Conservation (phyloP, 2,797 vertebrate species). For the Chaenodraco wilsoni region DNA sequence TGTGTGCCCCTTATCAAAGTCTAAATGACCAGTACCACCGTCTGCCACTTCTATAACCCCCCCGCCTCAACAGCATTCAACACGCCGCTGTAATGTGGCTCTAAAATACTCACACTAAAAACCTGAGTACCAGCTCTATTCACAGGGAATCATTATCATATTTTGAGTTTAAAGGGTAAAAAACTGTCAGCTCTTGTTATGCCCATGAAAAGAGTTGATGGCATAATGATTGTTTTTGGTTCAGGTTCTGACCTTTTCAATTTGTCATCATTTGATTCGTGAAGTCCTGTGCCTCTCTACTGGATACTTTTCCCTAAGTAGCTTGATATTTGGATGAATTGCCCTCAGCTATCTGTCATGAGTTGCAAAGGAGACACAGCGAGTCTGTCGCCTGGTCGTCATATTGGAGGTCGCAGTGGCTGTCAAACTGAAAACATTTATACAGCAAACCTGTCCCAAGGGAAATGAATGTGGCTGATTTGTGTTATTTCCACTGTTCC, state of each 20-base stretch:
- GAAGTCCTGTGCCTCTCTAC: constrained; percentile 10
- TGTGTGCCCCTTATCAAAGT: constrained; percentile 19
- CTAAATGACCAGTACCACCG: neutral
- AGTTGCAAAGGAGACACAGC: neutral
- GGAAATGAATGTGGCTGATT: neutral
- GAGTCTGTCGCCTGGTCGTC: neutral
- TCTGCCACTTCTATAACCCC: constrained; percentile 14
- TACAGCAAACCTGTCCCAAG: neutral
- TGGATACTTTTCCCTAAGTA: neutral
- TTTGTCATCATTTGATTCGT: constrained; percentile 13
- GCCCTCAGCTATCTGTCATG: constrained; percentile 7
- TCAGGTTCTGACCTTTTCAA: constrained; percentile 9
- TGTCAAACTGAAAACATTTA: neutral
- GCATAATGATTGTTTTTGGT: constrained; percentile 18
- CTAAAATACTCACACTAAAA: constrained; percentile 7
- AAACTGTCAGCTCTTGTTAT: neutral
- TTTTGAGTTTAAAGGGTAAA: constrained; percentile 15
- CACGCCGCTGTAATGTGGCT: neutral
- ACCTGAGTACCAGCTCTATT: neutral
- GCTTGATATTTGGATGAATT: constrained; percentile 26
- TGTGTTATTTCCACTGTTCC: no score
- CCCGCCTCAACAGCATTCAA: neutral
- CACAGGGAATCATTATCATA: neutral
- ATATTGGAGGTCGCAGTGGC: neutral
- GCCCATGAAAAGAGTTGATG: neutral